Conservation (phyloP, 2,888 invertebrate genomes). For the Kuschelorhynchus macadamiae region DNA sequence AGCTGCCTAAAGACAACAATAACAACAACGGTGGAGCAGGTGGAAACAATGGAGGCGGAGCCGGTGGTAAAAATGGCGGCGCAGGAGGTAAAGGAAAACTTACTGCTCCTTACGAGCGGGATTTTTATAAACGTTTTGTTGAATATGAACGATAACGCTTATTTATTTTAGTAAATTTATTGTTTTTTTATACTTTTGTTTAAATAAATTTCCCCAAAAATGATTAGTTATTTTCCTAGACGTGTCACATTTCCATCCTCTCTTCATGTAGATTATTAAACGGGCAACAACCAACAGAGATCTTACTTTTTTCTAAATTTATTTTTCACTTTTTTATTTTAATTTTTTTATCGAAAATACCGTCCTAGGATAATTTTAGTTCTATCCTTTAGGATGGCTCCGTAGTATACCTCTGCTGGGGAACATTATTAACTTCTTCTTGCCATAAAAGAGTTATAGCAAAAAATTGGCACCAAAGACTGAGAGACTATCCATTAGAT, state of each 20-base stretch:
- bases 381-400: slow-evolving; percentile 51
- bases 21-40: slow-evolving; percentile 70
- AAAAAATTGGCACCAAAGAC: slow-evolving; percentile 44
- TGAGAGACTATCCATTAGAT: slow-evolving; percentile 41
- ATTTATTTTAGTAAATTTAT: slow-evolving; percentile 26
- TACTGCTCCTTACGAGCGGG: slow-evolving; percentile 41
- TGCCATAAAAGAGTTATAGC: slow-evolving; percentile 42
- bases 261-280: slow-evolving; percentile 5
- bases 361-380: slow-evolving; percentile 47
- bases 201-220: slow-evolving; percentile 47
- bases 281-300: slow-evolving; percentile 2
- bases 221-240: slow-evolving; percentile 36
- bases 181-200: slow-evolving; percentile 52
- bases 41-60: slow-evolving; percentile 53
- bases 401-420: slow-evolving; percentile 48
- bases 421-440: slow-evolving; percentile 48
- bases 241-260: slow-evolving; percentile 25
- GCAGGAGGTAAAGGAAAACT: slow-evolving; percentile 43
- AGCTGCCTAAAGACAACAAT: slow-evolving; percentile 49
- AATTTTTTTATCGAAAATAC: slow-evolving; percentile 29
- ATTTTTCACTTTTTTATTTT: slow-evolving; percentile 8
- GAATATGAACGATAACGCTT: slow-evolving; percentile 46
- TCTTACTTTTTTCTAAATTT: slow-evolving; percentile 7
- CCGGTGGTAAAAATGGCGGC: slow-evolving; percentile 51
- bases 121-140: slow-evolving; percentile 45